Base-by-base conservation (phyloP, 2,113 vertebrate genomes). In the Hydropotes inermis region DNA sequence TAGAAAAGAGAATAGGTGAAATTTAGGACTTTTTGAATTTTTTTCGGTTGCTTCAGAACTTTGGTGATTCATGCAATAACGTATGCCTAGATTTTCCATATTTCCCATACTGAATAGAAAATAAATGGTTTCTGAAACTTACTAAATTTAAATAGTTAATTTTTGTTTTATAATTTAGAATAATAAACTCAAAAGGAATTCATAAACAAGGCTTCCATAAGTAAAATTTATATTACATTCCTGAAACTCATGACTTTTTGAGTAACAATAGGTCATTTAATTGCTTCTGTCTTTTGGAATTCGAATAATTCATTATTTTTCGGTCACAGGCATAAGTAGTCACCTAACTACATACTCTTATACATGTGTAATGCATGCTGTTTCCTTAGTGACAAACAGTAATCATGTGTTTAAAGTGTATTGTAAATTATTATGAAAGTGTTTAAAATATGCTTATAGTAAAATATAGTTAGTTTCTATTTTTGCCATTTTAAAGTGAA, bases 401-500 rank as follows among this genome's bases (percentile, higher is more conserved):
- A 78, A 60, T 88, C 79, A 76, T 50, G 16, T 61, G 43, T 89
- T 93, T 70, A 95, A 93, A 89, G 8, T 61, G 27, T 28, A 84
- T 39, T 90, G 23, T 79, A 86, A 91, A 83, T 58, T 76, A 76
- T 86, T 89, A 27, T 8, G 6, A 16, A 95, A 33, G 6, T 84
- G 23, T 82, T 93, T 47, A 54, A 95, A 85, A 94, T 92, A 85
- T 17, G 45, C 11, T 87, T 87, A 50, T 4, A 83, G 47, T 47
- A 64, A 94, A 84, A 92, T 94, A 85, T 19, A n/a, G 17, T 92
- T 85, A 52, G 15, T 78, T 95, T 93, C 33, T 11, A 61, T 76
- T 94, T 97, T 47, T 97, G 58, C 6, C 84, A 36, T 79, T 64
- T 87, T 50, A 84, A 83, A 95, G 28, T 87, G 21, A 89, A 95